These are phyloP conservation scores for Eubasilissa regina DNA, from an alignment of 1,140 invertebrate genomes.

Conservation along the genomic window DNA sequence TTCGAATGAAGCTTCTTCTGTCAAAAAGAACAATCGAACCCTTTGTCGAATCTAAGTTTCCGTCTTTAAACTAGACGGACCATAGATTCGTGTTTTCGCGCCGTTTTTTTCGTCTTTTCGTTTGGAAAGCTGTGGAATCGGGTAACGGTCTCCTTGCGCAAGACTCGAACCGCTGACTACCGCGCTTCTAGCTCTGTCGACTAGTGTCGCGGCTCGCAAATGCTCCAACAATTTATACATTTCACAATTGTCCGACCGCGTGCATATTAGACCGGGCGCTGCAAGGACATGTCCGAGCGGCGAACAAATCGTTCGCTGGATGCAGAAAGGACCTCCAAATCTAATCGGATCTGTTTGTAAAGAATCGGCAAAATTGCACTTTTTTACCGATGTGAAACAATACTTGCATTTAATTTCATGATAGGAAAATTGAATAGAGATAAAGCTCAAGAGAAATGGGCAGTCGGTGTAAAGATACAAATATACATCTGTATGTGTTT, in stretches of 20 bases:
- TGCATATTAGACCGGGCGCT: neutral
- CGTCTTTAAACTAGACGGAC: too few relatives aligned
- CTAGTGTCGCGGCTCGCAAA: constrained; percentile 9
- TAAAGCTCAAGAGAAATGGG: neutral
- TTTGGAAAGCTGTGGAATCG: too few relatives aligned
- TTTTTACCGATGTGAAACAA: neutral
- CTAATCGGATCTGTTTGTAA: too few relatives aligned
- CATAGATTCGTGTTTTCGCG: too few relatives aligned
- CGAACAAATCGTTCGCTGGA: neutral
- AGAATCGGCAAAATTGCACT: neutral
- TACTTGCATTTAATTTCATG: neutral
- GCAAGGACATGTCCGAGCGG: neutral
- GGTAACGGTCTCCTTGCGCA: too few relatives aligned
- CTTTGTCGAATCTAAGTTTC: too few relatives aligned
- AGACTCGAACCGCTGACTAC: neutral
- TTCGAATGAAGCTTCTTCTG: too few relatives aligned
- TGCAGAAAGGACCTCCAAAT: neutral
- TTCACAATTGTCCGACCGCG: constrained; percentile 4
- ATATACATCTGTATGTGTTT: too few relatives aligned
- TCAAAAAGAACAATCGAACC: too few relatives aligned
- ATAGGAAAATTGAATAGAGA: neutral
- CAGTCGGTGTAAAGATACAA: too few relatives aligned
- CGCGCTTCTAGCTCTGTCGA: constrained; percentile 1
- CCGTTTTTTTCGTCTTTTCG: too few relatives aligned
- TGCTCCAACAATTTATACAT: constrained; percentile 25